Base-by-base conservation (phyloP, 2,113 vertebrate genomes). In the Amphilophus citrinellus region DNA sequence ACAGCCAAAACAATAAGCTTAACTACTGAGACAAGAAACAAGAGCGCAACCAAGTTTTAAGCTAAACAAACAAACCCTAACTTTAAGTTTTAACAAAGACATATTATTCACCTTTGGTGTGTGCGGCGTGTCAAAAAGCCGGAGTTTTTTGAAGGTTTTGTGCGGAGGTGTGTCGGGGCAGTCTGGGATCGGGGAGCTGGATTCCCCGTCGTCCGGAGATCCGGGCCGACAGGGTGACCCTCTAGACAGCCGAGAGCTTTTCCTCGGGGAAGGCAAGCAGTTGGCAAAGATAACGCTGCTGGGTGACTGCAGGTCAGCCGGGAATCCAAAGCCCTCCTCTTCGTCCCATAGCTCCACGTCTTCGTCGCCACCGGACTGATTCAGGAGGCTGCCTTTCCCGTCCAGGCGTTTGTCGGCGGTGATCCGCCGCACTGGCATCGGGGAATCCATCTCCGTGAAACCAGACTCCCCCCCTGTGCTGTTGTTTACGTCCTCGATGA, bases 101-200 rank as follows among this genome's bases (percentile, higher is more conserved):
- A 59, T 1, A 65, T 96, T 1, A 65, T 96, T 82, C 83, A 99
- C 98, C 98, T 99, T 99, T 20, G 98, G 98, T 7, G 98, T 99
- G 94, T 99, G 98, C 9, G 98, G 98, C 0, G 98, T 99, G 91
- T 99, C 98, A 87, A 99, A 99, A 0, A 99, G 97, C 0, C 98
- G 94, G 50, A 99, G 96, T 71, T 99, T 99, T 77, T 98, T 96
- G 92, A 99, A 97, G 7, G 97, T 99, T 92, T 98, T 99, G 84
- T 98, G 98, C 1, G 98, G 98, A 39, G 98, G 98, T 1, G 98
- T 99, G 87, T 97, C 97, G 1, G 98, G 98, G 39, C 96, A 97
- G 71, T 97, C 97, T 0, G 97, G 97, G 66, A 96, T 89, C 15
- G 97, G 97, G 4, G 97, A 97, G 86, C 96, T 92, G 27, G 94